Evolutionary conservation across 2,888 invertebrate genomes (phyloP).

Genomic region (Latheticus oryzae): DNA sequence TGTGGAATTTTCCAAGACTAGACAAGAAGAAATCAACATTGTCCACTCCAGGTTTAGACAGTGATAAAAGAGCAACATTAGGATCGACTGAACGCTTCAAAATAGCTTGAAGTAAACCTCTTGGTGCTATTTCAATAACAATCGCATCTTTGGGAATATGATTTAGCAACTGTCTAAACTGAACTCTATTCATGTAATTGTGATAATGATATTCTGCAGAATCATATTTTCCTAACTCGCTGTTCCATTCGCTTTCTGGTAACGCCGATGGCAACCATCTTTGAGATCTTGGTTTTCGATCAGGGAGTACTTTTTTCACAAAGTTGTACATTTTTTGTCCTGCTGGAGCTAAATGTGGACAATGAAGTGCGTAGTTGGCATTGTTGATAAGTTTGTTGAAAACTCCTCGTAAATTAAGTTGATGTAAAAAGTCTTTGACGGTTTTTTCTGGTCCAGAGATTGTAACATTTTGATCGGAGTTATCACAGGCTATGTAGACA

Average conservation of each 20-base stretch:
- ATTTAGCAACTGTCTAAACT: slow-evolving; percentile 84
- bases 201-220: slow-evolving; percentile 92
- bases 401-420: slow-evolving; percentile 75
- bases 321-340: slow-evolving; percentile 71
- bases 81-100: slow-evolving; percentile 76
- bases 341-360: slow-evolving; percentile 78
- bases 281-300: slow-evolving; percentile 74
- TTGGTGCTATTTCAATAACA: slow-evolving; percentile 87
- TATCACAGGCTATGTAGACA: slow-evolving; percentile 89
- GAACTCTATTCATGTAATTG: slow-evolving; percentile 76
- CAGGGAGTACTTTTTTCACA: slow-evolving; percentile 73
- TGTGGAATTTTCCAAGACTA: slow-evolving; percentile 70
- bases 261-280: slow-evolving; percentile 89
- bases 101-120: slow-evolving; percentile 85
- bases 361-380: slow-evolving; percentile 87
- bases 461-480: slow-evolving; percentile 87
- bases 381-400: slow-evolving; percentile 84
- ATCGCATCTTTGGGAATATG: slow-evolving; percentile 83
- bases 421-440: slow-evolving; percentile 74
- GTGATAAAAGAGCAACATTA: slow-evolving; percentile 74
- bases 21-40: slow-evolving; percentile 66
- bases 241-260: slow-evolving; percentile 72
- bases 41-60: slow-evolving; percentile 75
- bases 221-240: slow-evolving; percentile 69
- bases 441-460: slow-evolving; percentile 86